Evolutionary conservation across 2,888 invertebrate species (phyloP), one percentile per base, ranked within the genome.

Genomic region (Apeira syringaria): DNA sequence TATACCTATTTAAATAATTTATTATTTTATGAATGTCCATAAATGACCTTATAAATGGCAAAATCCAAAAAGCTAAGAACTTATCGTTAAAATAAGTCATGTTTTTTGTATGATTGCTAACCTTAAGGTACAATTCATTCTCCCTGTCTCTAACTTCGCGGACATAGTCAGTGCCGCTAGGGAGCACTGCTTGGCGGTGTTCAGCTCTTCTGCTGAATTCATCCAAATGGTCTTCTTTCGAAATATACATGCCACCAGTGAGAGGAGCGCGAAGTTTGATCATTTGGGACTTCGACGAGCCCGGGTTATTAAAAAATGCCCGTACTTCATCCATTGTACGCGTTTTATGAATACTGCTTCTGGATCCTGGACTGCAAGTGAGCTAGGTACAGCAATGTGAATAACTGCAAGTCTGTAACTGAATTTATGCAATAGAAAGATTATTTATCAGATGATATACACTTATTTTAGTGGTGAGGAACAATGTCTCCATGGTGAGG

Each of bases 271-370:
- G 66, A 29, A 87, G 68, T 69, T 69, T 81, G 3, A 50, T 63
- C 33, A 68, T 59, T 64, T 80, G 71, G 2, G 74, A 52, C 28
- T 47, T 53, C 3, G 80, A 77, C 9, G 83, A 75, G 29, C 62
- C 47, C 2, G 86, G 77, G 50, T 77, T 68, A 32, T 75, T 76
- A 41, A 82, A 78, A 71, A 86, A 89, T 2, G 68, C 63, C 33
- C 68, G 59, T 18, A 90, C 25, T 52, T 89, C 90, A n/a, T 90
- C 87, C 90, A 82, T 81, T 48, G 33, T 31, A n/a, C 30, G 38
- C 22, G 24, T n/a, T n/a, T n/a, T n/a, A n/a, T n/a, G n/a, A n/a
- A n/a, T n/a, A n/a, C n/a, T n/a, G 7, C 13, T 20, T 5, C 6
- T 3, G 20, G 2, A 3, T 15, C 4, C 15, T 3, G 3, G 4